These are phyloP conservation scores for Suricata suricatta DNA, from an alignment of 2,113 vertebrate species.

Conservation along the genomic window DNA sequence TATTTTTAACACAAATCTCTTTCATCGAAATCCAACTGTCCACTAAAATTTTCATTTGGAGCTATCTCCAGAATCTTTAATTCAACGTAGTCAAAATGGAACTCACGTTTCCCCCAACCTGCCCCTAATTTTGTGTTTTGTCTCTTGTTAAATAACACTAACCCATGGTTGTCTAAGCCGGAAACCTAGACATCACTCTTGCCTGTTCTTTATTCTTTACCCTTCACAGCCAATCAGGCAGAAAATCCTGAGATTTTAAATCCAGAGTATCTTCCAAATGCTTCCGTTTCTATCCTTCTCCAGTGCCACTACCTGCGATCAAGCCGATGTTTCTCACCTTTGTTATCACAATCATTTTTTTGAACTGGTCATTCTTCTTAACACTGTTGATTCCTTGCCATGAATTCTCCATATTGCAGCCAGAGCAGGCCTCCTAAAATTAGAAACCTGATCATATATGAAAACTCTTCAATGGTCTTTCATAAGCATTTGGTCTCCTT, in stretches of 20 bases:
- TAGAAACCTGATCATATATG: not conserved
- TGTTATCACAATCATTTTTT: not conserved
- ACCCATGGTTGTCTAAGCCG: not conserved
- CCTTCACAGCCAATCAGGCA: not conserved
- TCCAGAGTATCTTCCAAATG: not conserved
- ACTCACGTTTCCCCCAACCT: not conserved
- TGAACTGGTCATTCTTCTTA: not conserved
- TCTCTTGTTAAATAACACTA: not conserved
- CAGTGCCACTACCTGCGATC: not conserved
- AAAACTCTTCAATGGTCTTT: not conserved
- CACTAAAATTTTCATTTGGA: not conserved
- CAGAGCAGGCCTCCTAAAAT: not conserved
- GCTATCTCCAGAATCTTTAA: not conserved
- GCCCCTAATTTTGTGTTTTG: not conserved
- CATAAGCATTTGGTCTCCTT: not conserved
- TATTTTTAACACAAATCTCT: not conserved
- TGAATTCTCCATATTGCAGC: not conserved
- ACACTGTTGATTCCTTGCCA: not conserved
- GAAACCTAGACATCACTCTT: not conserved
- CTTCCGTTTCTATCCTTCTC: not conserved
- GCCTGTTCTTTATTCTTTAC: not conserved
- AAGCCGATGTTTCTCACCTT: not conserved
- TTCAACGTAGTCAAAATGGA: not conserved
- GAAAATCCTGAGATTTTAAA: not conserved
- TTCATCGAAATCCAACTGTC: not conserved